Evolutionary conservation across 2,888 invertebrate species (phyloP), one percentile per base, ranked within the genome.

Genomic region (Camptogramma bilineatum): DNA sequence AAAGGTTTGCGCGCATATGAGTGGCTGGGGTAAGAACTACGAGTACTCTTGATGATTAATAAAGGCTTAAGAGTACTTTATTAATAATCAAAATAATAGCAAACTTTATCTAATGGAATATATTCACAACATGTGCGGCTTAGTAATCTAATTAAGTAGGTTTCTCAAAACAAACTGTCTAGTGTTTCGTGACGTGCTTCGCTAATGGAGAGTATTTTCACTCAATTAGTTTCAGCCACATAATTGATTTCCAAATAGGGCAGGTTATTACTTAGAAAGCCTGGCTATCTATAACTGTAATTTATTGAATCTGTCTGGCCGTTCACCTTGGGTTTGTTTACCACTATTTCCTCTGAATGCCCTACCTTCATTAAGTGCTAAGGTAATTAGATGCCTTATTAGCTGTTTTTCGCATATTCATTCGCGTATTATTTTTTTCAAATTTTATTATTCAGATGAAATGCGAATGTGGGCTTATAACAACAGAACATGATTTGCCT

Each of bases 201-300:
- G 44, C 65, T 69, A 67, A 69, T 66, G 64, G 67, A 24, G 16
- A 52, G 9, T 48, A 24, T 28, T n/a, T 57, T 60, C 52, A 69
- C 65, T 61, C 61, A 70, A 68, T 69, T 58, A 69, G 54, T 66
- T 63, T 61, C 53, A 56, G 58, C 66, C 70, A 47, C 31, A 47
- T 31, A 70, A 73, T 73, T 73, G 69, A 50, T 48, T 64, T 64
- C 54, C 42, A 53, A 62, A 60, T 71, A 63, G 69, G 68, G 57
- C 62, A 55, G 68, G 59, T 50, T 52, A 53, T 56, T 72, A 56
- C 44, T 57, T 60, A 60, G 50, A 62, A 68, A 67, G 63, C 68
- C 54, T 52, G 61, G 39, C 52, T 55, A 13, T 54, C 54, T 59
- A 46, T 61, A 47, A 62, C 52, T 44, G 46, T 64, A 60, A 66